A percentile compares a stretch with the other conserved stretches of the same genome.
Conservation (phyloP, 2,797 vertebrate genomes). For the Sebastes trivittatus region DNA sequence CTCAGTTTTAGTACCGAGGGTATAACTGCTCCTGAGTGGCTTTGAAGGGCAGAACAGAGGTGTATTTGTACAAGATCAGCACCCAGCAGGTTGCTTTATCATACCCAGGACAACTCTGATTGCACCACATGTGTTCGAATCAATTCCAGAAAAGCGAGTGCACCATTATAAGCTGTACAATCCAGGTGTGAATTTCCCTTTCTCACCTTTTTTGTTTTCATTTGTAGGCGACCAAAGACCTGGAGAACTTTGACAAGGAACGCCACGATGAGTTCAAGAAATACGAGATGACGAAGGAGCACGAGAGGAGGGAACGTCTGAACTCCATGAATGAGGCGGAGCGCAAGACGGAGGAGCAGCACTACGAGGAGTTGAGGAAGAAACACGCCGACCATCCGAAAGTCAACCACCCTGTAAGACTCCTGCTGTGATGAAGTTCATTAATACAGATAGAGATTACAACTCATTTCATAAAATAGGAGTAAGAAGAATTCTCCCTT, state of each 20-base stretch:
- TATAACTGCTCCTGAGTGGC: not conserved
- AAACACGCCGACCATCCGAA: constrained; percentile 92
- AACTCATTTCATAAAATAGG: not conserved
- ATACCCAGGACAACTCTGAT: not conserved
- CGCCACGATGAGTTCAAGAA: constrained; percentile 93
- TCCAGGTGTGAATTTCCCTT: not conserved
- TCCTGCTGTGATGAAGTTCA: not conserved
- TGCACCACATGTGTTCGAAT: not conserved
- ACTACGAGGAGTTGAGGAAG: constrained; percentile 90
- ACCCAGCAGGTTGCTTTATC: not conserved
- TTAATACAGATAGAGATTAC: not conserved
- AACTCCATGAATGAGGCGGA: constrained; percentile 89
- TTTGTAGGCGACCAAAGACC: constrained; percentile 87
- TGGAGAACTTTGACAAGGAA: constrained; percentile 91
- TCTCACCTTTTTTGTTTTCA: not conserved
- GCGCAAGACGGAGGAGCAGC: constrained; percentile 87
- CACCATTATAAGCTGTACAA: not conserved
- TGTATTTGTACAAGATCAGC: not conserved
- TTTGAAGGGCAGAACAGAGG: not conserved
- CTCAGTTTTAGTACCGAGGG: not conserved
- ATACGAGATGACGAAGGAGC: constrained; percentile 95
- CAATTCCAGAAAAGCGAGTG: not conserved
- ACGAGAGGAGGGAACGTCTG: constrained; percentile 89
- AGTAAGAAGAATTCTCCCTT: not conserved
- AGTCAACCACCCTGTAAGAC: constrained; percentile 93